Evolutionary conservation across 2,888 invertebrate genomes (phyloP), one percentile per base, ranked within the genome.

Genomic region (Dicycla oo): DNA sequence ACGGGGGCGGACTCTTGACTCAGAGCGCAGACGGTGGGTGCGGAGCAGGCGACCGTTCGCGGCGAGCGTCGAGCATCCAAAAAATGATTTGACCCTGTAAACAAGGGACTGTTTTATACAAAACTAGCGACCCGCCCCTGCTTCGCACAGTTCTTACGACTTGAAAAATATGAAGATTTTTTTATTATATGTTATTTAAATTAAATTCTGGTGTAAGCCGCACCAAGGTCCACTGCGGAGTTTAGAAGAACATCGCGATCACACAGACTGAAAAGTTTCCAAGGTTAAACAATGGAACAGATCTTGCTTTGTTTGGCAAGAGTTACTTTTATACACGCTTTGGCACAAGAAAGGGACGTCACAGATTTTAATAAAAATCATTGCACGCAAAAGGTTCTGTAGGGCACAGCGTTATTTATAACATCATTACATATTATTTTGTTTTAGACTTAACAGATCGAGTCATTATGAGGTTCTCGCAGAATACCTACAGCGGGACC

Each of bases 401-500:
- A 23, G 4, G 7, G 18, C 2, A 23, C 11, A 26, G 11, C 13
- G 26, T 2, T 43, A 26, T 23, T 40, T 13, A 20, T 20, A 7
- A n/a, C 38, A 23, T 40, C 10, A 23, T 58, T 40, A 18, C 18
- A 18, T 58, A n/a, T n/a, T n/a, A n/a, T n/a, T 34, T 11, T 34
- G 15, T 71, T 74, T 51, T 10, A 75, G 62, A 71, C 20, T 26
- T 45, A 20, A 51, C 71, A 6, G 75, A 71, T 51, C 73, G 43
- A 51, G 78, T 82, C 7, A 56, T 89, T 56, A 85, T 94, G 88
- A 86, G 78, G 57, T 94, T 94, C 86, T 81, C 90, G 11, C 88
- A 89, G 81, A 90, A 88, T 60, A 89, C 87, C 30, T 94, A 94
- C 75, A 79, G 82, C 26, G 94, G 92, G 11, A 71, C 78, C 10